These are phyloP conservation scores for Cantharis rufa DNA, from an alignment of 2,888 invertebrate species.

Conservation along the genomic window DNA sequence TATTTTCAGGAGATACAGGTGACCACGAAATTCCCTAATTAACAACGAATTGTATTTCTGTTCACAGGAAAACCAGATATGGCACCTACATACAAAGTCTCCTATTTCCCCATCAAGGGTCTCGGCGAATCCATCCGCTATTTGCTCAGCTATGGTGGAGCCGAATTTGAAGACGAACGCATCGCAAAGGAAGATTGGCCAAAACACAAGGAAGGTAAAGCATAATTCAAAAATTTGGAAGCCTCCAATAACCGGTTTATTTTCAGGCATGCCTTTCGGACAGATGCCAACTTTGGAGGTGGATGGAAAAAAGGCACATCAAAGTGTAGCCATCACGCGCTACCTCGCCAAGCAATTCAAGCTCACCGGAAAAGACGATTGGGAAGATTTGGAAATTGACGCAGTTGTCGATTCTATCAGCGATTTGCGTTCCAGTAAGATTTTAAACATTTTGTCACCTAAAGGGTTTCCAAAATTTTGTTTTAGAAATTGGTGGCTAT, in stretches of 20 bases:
- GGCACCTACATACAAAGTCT: slow-evolving; percentile 61
- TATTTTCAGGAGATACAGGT: slow-evolving; percentile 9
- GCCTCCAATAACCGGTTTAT: neutral
- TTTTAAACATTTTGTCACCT: neutral
- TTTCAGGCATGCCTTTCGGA: slow-evolving; percentile 65
- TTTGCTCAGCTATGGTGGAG: slow-evolving; percentile 63
- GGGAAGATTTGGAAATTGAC: slow-evolving; percentile 67
- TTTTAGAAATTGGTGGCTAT: slow-evolving; percentile 58
- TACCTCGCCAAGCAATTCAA: slow-evolving; percentile 66
- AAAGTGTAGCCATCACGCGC: slow-evolving; percentile 64
- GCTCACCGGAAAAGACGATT: slow-evolving; percentile 61
- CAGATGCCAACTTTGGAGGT: slow-evolving; percentile 67
- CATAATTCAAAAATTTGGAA: neutral
- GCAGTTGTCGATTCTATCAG: slow-evolving; percentile 64
- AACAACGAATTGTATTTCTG: neutral
- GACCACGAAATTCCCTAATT: neutral
- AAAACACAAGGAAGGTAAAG: slow-evolving; percentile 45
- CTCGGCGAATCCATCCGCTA: slow-evolving; percentile 67
- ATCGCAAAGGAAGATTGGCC: slow-evolving; percentile 54
- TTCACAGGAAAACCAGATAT: slow-evolving; percentile 26
- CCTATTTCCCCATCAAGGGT: slow-evolving; percentile 66
- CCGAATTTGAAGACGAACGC: slow-evolving; percentile 66
- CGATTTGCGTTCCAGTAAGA: slow-evolving; percentile 65
- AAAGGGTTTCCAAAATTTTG: neutral
- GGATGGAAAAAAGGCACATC: slow-evolving; percentile 64